Conservation (phyloP, 2,888 invertebrate genomes). For the Hirudinaria manillensis region DNA sequence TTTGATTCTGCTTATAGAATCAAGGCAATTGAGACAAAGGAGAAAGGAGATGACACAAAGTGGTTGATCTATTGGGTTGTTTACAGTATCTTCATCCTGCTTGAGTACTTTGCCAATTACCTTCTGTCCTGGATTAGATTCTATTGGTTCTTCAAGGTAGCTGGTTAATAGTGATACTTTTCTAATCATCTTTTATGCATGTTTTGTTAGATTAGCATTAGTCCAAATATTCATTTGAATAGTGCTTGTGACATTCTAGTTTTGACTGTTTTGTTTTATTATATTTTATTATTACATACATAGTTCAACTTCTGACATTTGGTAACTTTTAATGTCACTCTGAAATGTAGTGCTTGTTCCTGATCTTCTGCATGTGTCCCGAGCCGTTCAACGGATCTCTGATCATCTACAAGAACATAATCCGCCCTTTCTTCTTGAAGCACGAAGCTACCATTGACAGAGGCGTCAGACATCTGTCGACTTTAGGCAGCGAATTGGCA, state of each 20-base stretch:
- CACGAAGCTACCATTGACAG: constrained; percentile 53
- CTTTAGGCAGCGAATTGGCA: constrained; percentile 34
- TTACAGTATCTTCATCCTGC: constrained; percentile 82
- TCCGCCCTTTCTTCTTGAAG: constrained; percentile 55
- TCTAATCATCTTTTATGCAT: neutral
- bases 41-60: constrained; percentile 70
- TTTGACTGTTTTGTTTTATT: too few relatives aligned
- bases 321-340: neutral
- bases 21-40: constrained; percentile 59
- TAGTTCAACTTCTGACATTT: neutral
- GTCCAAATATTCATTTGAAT: neutral
- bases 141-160: constrained; percentile 76
- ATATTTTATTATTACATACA: neutral
- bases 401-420: constrained; percentile 54
- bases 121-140: constrained; percentile 82
- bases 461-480: constrained; percentile 46
- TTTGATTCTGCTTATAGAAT: constrained; percentile 48
- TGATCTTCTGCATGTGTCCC: constrained; percentile 57
- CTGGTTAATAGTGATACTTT: neutral
- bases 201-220: neutral
- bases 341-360: constrained; percentile 54
- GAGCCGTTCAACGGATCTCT: constrained; percentile 55
- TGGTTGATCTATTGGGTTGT: constrained; percentile 99
- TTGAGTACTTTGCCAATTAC: constrained; percentile 88
- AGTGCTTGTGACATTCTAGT: too few relatives aligned